phyloP scores from a whole-genome alignment of 2,797 vertebrate genomes.

The Buphagus erythrorhynchus region DNA sequence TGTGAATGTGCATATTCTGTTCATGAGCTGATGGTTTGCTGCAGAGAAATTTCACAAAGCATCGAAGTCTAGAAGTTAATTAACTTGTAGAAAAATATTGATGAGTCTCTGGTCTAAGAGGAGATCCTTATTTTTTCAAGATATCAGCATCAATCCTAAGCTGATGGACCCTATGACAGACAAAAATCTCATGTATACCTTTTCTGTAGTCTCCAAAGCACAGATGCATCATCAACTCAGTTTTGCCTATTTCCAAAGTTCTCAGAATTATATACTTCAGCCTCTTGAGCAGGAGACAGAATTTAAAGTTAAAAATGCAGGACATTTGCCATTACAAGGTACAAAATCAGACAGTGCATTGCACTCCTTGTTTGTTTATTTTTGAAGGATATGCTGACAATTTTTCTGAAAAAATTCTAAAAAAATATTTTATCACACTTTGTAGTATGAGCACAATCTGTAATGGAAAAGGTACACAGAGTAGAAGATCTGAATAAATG shows the following conservation, averaged over 20 bases:
- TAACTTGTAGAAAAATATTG: background rate
- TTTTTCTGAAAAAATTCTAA: background rate
- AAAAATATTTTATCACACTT: background rate
- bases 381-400: background rate
- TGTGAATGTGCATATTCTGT: background rate
- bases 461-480: background rate
- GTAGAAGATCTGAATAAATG: background rate
- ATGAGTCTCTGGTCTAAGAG: background rate
- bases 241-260: background rate
- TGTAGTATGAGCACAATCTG: background rate
- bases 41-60: background rate
- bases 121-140: background rate
- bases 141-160: background rate
- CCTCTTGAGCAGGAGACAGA: background rate
- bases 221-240: background rate
- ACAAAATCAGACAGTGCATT: background rate
- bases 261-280: background rate
- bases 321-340: background rate
- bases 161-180: background rate
- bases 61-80: background rate
- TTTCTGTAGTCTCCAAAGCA: background rate
- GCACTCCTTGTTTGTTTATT: background rate
- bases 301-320: background rate
- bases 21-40: background rate
- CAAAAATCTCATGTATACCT: background rate